Evolutionary conservation across 2,113 vertebrate species (phyloP).

Genomic region (Varanus salvator): DNA sequence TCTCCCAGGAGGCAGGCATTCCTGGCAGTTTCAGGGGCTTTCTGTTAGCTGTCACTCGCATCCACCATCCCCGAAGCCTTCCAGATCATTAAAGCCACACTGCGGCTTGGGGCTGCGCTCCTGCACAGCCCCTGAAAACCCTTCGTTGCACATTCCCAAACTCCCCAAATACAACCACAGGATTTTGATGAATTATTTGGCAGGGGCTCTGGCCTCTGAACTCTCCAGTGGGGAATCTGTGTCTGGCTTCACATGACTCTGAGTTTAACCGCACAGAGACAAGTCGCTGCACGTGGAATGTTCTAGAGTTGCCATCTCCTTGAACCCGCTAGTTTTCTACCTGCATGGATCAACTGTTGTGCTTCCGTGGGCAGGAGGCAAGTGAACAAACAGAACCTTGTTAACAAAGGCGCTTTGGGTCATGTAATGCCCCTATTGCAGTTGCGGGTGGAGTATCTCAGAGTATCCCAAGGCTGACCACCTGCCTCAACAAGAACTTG

Average conservation of each 20-base stretch:
- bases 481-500: background rate
- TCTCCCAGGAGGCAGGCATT: background rate
- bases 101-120: background rate
- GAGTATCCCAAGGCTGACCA: background rate
- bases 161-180: background rate
- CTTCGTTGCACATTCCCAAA: background rate
- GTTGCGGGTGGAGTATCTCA: background rate
- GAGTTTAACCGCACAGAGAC: background rate
- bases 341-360: background rate
- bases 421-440: background rate
- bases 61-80: background rate
- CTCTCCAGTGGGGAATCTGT: background rate
- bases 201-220: background rate
- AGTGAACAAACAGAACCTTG: background rate
- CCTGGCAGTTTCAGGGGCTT: background rate
- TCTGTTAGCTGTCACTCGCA: rapidly evolving
- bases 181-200: background rate
- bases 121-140: background rate
- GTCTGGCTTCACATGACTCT: background rate
- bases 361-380: background rate
- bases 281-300: background rate
- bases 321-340: background rate
- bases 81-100: background rate
- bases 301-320: background rate
- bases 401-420: background rate